A percentile compares a stretch with the other conserved stretches of the same genome.
Conservation (phyloP, 2,797 vertebrate species). For the Octomys mimax region DNA sequence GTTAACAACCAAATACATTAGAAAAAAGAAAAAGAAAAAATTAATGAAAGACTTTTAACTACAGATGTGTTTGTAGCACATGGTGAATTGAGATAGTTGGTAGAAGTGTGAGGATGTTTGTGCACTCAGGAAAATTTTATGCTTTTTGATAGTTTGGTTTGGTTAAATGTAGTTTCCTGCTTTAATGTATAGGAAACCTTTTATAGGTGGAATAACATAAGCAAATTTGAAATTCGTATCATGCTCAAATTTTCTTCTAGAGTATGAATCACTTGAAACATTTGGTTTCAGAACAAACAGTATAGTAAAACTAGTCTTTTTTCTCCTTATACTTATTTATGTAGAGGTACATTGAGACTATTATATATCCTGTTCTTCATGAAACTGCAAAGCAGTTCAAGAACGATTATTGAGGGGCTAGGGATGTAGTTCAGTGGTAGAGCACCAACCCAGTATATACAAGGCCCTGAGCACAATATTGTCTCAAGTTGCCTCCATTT, state of each 20-base stretch:
- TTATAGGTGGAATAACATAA: conserved; percentile 10
- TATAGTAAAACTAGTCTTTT: neutral
- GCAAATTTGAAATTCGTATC: neutral
- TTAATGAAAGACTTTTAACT: neutral
- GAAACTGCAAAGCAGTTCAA: conserved; percentile 32
- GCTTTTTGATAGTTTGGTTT: neutral
- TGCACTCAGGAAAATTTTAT: neutral
- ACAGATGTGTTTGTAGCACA: neutral
- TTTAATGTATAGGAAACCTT: neutral
- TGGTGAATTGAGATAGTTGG: neutral
- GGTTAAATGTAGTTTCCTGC: neutral
- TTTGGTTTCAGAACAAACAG: conserved; percentile 25
- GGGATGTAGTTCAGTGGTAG: neutral
- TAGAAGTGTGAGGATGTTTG: neutral
- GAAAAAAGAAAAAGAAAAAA: too few species aligned
- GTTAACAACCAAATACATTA: too few species aligned
- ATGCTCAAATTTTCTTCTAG: neutral
- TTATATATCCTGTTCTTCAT: conserved; percentile 1
- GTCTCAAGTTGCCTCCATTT: neutral
- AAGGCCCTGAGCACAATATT: neutral
- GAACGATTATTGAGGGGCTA: neutral
- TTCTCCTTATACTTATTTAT: neutral
- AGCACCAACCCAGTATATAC: neutral
- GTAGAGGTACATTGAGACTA: neutral
- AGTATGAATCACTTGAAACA: conserved; percentile 8